Percentiles rank a stretch among this genome's conserved stretches.
These are phyloP conservation scores for Hybognathus amarus DNA, from an alignment of 2,797 vertebrate species.

Conservation along the genomic window DNA sequence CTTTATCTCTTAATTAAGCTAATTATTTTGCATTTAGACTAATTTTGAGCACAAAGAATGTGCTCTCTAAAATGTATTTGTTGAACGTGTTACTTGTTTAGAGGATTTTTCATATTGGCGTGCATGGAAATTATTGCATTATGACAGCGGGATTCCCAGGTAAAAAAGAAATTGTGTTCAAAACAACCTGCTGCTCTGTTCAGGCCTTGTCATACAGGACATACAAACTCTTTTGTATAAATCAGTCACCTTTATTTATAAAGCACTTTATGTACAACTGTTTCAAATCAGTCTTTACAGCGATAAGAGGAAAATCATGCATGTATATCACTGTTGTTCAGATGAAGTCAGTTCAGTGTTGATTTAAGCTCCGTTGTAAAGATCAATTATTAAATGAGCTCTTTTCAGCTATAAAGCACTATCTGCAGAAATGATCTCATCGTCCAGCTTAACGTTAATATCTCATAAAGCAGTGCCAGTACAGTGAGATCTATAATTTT, in stretches of 20 bases:
- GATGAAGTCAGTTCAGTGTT: no score
- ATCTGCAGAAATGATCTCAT: no score
- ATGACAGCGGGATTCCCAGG: not conserved
- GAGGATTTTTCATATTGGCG: not conserved
- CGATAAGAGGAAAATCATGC: no score
- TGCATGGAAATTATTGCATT: not conserved
- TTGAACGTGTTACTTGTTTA: not conserved
- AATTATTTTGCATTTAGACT: not conserved
- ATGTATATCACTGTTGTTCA: no score
- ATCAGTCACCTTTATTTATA: no score
- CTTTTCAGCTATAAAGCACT: no score
- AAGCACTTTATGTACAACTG: no score
- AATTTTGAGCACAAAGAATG: not conserved
- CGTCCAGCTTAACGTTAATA: no score
- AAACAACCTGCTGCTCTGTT: not conserved
- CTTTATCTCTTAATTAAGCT: not conserved
- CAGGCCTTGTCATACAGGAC: not conserved
- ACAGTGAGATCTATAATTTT: not conserved
- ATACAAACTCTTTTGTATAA: not conserved
- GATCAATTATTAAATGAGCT: no score
- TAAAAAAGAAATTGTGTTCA: not conserved
- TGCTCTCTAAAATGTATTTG: not conserved
- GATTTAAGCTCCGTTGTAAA: no score
- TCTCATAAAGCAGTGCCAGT: no score
- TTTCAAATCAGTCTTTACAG: no score